Base-by-base conservation (phyloP, 2,113 vertebrate species). In the Eulemur macaco region DNA sequence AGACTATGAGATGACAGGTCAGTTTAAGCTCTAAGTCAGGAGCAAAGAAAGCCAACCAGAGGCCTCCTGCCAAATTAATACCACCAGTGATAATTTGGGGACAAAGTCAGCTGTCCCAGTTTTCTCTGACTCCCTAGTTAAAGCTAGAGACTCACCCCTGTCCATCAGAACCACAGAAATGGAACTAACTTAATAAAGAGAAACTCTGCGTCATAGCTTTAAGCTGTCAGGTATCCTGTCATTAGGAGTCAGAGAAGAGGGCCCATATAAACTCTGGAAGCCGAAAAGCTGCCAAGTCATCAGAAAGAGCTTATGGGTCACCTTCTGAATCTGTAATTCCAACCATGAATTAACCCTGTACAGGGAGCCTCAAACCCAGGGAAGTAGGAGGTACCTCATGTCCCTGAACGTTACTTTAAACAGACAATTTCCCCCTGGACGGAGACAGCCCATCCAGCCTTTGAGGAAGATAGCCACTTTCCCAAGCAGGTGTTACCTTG, bases 401-500 rank as follows among this genome's bases (percentile, higher is more conserved):
- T 52, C 20, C 54, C 45, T 21, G 8, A 21, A 84, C 14, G 34
- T 17, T 77, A 88, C 42, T 95, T 69, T 39, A 27, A 39, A 80
- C 63, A 80, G 17, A 71, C 6, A 63, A 21, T 25, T 66, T 56
- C 21, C 50, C 21, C 47, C 1, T 39, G 15, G 8, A 45, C 10
- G 52, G 6, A 78, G 34, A 86, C 12, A 66, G 23, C 13, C 34
- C 1, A 76, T 76, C 42, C 45, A 76, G 45, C 73, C 29, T 3
- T 14, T 37, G 29, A 56, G 4, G 42, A 68, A 2, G 10, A 92
- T 14, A 34, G 60, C 27, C 15, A 1, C 5, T 0, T 8, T 13
- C 18, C 34, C 0, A 18, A 6, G 47, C 77, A 71, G 18, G 80
- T 80, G 0, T 56, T 97, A 99, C 99, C 99, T 99, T 99, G 1